Conservation (phyloP, 1,140 invertebrate genomes). For the Danaus plexippus region DNA sequence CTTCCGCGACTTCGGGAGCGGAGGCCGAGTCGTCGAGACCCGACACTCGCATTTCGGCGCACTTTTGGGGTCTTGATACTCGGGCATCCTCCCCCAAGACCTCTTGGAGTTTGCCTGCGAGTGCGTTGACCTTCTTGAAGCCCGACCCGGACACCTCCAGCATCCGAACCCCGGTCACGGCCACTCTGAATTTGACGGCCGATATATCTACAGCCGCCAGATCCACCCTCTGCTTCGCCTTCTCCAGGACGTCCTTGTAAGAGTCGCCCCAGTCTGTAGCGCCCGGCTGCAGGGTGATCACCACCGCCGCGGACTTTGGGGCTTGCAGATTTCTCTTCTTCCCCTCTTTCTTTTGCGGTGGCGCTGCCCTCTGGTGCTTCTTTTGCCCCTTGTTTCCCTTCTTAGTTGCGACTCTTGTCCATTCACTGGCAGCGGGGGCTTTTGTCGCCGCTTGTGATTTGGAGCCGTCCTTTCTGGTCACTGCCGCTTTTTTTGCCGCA, state of each 20-base stretch:
- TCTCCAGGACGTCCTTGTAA: constrained; percentile 2
- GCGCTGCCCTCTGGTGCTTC: background rate
- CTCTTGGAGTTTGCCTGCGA: constrained; percentile 10
- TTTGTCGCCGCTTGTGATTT: background rate
- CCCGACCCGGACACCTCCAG: constrained; percentile 8
- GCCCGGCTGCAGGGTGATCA: constrained; percentile 10
- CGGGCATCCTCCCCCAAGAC: background rate
- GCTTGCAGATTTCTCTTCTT: constrained; percentile 3
- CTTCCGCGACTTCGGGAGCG: constrained; percentile 1
- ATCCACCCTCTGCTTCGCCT: constrained; percentile 5
- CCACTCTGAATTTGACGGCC: background rate
- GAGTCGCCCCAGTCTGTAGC: constrained; percentile 9
- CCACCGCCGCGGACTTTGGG: constrained; percentile 12
- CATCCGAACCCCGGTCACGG: constrained; percentile 15
- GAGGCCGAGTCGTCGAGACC: constrained; percentile 13
- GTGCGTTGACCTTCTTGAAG: constrained; percentile 9
- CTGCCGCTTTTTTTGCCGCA: background rate
- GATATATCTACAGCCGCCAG: background rate
- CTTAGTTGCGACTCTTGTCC: background rate
- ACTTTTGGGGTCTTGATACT: constrained; percentile 7
- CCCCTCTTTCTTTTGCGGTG: background rate
- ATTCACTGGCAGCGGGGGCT: background rate
- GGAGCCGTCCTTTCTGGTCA: background rate
- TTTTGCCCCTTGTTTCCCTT: too few relatives aligned
- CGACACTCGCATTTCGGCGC: constrained; percentile 1